A percentile compares a stretch with the other conserved stretches of the same genome.
Evolutionary conservation across 1,140 invertebrate species (phyloP).

Genomic region (Drosophila azteca): DNA sequence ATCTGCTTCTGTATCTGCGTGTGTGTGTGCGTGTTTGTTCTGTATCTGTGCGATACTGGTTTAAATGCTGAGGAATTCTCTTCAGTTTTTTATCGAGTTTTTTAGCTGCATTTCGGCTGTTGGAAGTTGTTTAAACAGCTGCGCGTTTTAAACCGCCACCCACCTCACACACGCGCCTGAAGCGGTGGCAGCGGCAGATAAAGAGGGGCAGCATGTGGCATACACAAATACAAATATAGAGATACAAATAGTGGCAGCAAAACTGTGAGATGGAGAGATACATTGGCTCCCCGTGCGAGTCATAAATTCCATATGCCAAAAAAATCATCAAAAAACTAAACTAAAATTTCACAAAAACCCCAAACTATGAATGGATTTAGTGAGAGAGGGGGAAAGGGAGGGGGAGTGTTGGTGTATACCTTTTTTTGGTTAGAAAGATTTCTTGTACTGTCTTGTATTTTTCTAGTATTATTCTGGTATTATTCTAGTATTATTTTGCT

Average conservation of each 20-base stretch:
- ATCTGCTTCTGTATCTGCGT: background rate
- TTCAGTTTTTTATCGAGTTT: constrained; percentile 9
- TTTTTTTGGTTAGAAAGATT: too few species aligned
- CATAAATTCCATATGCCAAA: constrained; percentile 75
- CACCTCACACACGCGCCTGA: constrained; percentile 18
- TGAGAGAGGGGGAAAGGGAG: too few species aligned
- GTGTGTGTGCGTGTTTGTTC: background rate
- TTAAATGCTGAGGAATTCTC: constrained; percentile 39
- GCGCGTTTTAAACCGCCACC: constrained; percentile 41
- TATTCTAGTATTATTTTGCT: constrained; percentile 5
- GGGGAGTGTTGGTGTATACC: too few species aligned
- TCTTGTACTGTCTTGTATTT: constrained; percentile 18
- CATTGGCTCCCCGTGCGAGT: constrained; percentile 27
- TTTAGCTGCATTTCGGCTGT: constrained; percentile 34
- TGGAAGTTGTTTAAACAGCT: constrained; percentile 72
- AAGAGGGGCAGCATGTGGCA: constrained; percentile 36
- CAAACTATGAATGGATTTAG: constrained; percentile 10
- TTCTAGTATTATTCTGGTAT: constrained; percentile 17
- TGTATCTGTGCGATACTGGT: constrained; percentile 15
- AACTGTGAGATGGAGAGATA: constrained; percentile 25
- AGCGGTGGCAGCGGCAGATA: background rate
- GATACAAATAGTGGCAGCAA: background rate
- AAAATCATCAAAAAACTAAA: constrained; percentile 46
- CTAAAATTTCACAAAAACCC: constrained; percentile 31
- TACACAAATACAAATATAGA: constrained; percentile 50